A percentile compares a stretch with the other conserved stretches of the same genome.
Evolutionary conservation across 2,888 invertebrate genomes (phyloP).

Genomic region (Amphiduros pacificus): DNA sequence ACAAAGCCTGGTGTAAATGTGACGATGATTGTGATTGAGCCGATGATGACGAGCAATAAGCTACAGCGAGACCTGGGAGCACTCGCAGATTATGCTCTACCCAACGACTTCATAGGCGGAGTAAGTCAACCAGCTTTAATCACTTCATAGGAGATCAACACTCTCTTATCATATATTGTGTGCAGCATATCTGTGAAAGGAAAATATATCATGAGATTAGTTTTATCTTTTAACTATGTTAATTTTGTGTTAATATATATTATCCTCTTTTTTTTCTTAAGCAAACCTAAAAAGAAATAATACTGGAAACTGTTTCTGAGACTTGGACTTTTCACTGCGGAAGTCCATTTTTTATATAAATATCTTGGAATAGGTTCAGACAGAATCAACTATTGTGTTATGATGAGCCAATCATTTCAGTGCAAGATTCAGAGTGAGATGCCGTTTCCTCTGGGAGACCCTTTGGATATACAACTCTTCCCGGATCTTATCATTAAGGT

Average conservation of each 20-base stretch:
- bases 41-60: slow-evolving; percentile 39
- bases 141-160: not conserved
- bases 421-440: no score
- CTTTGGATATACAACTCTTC: slow-evolving; percentile 47
- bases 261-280: no score
- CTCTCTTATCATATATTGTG: not conserved
- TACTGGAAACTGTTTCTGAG: no score
- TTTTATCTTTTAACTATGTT: no score
- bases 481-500: slow-evolving; percentile 61
- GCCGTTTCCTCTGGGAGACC: slow-evolving; percentile 58
- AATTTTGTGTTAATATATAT: no score
- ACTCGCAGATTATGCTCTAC: slow-evolving; percentile 59
- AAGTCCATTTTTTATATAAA: no score
- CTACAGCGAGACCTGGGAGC: slow-evolving; percentile 57
- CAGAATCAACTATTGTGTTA: no score
- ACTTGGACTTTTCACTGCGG: no score
- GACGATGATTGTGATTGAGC: slow-evolving; percentile 59
- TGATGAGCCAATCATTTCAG: no score
- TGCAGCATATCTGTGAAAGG: not conserved
- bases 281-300: no score
- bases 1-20: slow-evolving; percentile 58
- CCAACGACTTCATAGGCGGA: slow-evolving; percentile 47
- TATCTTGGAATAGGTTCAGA: no score
- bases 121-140: slow-evolving; percentile 5
- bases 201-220: no score